These are phyloP conservation scores for Agonopterix heracliana DNA, from an alignment of 2,888 invertebrate species.

Conservation along the genomic window DNA sequence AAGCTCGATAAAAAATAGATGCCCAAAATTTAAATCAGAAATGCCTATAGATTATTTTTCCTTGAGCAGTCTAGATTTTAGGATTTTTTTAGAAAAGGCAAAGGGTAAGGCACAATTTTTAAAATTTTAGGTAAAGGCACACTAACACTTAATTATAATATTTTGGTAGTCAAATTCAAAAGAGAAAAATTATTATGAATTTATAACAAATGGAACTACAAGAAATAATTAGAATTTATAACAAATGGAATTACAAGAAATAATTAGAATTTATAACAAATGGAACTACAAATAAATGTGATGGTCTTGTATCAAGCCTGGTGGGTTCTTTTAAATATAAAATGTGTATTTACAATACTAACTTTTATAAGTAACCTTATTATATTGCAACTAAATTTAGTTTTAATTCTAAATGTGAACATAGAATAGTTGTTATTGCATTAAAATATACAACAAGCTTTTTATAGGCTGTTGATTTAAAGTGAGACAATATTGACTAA, in stretches of 20 bases:
- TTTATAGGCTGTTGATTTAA: conserved; percentile 8
- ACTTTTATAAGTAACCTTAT: conserved; percentile 13
- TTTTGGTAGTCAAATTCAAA: background rate
- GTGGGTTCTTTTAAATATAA: conserved; percentile 41
- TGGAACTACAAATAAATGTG: conserved; percentile 15
- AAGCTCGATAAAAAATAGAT: too few relatives aligned
- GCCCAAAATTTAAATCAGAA: too few relatives aligned
- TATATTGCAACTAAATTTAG: conserved; percentile 29
- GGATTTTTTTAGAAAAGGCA: conserved; percentile 7
- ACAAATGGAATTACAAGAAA: background rate
- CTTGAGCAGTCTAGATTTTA: background rate
- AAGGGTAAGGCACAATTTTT: conserved; percentile 32
- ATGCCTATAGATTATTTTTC: too few relatives aligned
- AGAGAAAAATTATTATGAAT: background rate
- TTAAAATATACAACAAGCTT: conserved; percentile 43
- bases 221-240: background rate
- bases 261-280: background rate
- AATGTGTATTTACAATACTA: conserved; percentile 44
- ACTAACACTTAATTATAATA: conserved; percentile 8
- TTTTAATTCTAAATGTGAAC: conserved; percentile 5
- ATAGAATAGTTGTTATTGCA: conserved; percentile 18
- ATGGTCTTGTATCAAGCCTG: conserved; percentile 37
- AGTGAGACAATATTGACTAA: conserved; percentile 6
- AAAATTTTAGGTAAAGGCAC: conserved; percentile 27
- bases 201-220: background rate